Evolutionary conservation across 2,888 invertebrate genomes (phyloP).

Genomic region (Podabrus alpinus): DNA sequence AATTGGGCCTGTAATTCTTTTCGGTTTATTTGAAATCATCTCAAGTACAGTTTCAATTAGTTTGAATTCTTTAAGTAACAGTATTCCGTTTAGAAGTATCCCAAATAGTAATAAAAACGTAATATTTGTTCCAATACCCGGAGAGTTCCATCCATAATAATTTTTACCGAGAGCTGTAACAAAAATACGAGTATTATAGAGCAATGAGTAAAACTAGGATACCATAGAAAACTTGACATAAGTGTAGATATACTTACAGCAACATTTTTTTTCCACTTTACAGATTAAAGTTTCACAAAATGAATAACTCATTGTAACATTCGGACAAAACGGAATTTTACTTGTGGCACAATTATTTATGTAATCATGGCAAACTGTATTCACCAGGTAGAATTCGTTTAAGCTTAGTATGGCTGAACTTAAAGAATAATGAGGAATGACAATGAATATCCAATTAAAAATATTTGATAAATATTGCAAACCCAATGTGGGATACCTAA

Average conservation of each 20-base stretch:
- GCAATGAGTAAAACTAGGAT: too few species aligned
- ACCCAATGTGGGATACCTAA: slow-evolving; percentile 64
- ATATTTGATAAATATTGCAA: slow-evolving; percentile 62
- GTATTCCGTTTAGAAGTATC: slow-evolving; percentile 61
- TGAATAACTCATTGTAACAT: not conserved
- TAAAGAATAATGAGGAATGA: slow-evolving; percentile 73
- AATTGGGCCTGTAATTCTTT: not conserved
- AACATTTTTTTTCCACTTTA: not conserved
- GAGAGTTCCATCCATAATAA: slow-evolving; percentile 68
- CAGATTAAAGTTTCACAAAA: not conserved
- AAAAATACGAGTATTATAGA: not conserved
- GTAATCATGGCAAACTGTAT: not conserved
- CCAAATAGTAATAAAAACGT: slow-evolving; percentile 63
- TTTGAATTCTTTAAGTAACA: slow-evolving; percentile 69
- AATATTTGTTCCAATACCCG: slow-evolving; percentile 73
- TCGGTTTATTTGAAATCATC: slow-evolving; percentile 1
- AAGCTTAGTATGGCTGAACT: slow-evolving; percentile 55
- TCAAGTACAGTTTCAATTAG: slow-evolving; percentile 58
- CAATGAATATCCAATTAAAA: slow-evolving; percentile 69
- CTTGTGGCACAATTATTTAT: not conserved
- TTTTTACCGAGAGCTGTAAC: slow-evolving; percentile 13
- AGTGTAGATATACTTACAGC: not conserved
- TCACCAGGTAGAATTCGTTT: slow-evolving; percentile 29
- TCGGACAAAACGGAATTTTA: not conserved
- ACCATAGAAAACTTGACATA: too few species aligned